Evolutionary conservation across 2,797 vertebrate species (phyloP), one percentile per base, ranked within the genome.

Genomic region (Gymnopithys bicolor): DNA sequence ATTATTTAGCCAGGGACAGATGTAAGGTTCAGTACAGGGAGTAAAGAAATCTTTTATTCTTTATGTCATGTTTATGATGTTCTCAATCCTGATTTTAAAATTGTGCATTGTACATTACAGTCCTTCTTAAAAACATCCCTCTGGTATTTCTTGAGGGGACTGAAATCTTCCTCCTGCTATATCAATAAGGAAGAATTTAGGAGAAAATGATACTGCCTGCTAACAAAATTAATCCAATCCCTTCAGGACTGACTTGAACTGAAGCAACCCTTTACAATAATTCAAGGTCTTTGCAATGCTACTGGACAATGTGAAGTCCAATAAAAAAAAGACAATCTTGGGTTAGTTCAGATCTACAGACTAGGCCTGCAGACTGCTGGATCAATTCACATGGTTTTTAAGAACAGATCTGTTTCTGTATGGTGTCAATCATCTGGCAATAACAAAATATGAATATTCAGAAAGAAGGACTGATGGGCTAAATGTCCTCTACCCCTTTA

Each of bases 401-500:
- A 87, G 69, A 89, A 69, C 3, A 52, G 13, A 45, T 22, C 55
- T 78, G 14, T 68, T 92, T 77, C 32, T 83, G 77, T 75, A 21
- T 32, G 18, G 9, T 11, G 19, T 69, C 30, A 48, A 19, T 33
- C 32, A 93, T 27, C 46, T 19, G 70, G 49, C 74, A 95, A 73
- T 60, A 71, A 93, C 19, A 86, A 86, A 76, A 87, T 18, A 32
- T 76, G 90, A 93, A 63, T 46, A 32, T 85, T 91, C 19, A 12
- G 64, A 95, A 96, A 70, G 70, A 70, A 90, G 51, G n/a, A 39
- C 89, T 93, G 53, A 77, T 95, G 73, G 73, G 83, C 76, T 93
- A 89, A 97, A 77, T 96, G 94, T 96, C 92, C 94, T 96, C 96
- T 93, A 92, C 73, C 70, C 95, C 94, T 94, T 95, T 93, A 77